phyloP scores from a whole-genome alignment of 2,113 vertebrate species.

The Proteles cristata region DNA sequence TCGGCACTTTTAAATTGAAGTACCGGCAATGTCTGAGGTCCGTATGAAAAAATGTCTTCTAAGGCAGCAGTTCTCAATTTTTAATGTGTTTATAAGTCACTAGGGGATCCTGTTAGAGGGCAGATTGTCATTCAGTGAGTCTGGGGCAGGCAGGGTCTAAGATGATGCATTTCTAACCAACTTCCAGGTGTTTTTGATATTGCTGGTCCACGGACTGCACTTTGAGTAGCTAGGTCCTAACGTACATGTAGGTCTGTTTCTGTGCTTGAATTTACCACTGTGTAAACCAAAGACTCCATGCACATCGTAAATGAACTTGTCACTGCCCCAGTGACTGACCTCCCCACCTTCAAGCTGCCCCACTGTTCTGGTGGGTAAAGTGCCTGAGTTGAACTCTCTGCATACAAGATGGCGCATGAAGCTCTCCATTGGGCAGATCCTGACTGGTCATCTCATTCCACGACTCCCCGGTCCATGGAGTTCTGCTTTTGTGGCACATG shows the following conservation, averaged over 20 bases:
- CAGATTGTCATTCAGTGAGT: neutral
- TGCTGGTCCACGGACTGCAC: accelerated
- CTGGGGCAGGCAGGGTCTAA: neutral
- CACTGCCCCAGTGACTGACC: accelerated
- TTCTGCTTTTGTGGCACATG: neutral
- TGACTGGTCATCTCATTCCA: neutral
- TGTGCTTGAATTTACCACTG: neutral
- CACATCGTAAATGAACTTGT: accelerated
- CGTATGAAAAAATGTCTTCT: neutral
- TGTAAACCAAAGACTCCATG: accelerated
- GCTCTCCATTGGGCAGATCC: accelerated
- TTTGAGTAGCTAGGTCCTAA: neutral
- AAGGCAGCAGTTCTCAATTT: neutral
- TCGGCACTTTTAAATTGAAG: neutral
- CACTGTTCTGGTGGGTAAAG: neutral
- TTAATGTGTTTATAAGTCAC: neutral
- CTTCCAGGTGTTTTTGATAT: neutral
- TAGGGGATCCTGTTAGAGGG: neutral
- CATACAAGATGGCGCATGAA: accelerated
- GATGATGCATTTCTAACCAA: neutral
- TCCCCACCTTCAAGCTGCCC: neutral
- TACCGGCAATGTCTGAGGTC: neutral
- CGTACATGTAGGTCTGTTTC: accelerated
- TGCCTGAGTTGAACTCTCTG: accelerated
- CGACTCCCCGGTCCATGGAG: neutral